phyloP scores from a whole-genome alignment of 2,888 invertebrate genomes.

The Xestia c-nigrum region DNA sequence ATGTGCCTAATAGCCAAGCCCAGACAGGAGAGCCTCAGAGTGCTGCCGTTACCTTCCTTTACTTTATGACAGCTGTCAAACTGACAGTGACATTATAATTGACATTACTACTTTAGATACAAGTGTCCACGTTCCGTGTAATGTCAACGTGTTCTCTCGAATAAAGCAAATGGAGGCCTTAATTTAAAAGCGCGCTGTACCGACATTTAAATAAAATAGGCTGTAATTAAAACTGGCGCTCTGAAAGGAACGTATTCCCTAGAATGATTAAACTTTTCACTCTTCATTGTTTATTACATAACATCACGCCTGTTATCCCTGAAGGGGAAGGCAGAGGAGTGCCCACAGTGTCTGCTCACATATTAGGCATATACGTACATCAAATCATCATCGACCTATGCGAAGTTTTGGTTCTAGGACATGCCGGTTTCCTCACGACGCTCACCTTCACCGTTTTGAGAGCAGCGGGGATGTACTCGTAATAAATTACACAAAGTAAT shows the following conservation, averaged over 20 bases:
- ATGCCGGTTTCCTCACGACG: too few species aligned
- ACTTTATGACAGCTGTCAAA: too few species aligned
- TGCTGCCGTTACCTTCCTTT: too few species aligned
- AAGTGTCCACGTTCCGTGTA: background rate
- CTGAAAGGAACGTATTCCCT: background rate
- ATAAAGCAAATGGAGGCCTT: conserved; percentile 18
- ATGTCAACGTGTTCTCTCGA: background rate
- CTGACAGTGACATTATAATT: too few species aligned
- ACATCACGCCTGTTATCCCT: background rate
- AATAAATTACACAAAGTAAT: too few species aligned
- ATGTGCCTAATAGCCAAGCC: too few species aligned
- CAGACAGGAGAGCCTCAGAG: too few species aligned
- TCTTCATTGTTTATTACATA: background rate
- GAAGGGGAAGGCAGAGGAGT: background rate
- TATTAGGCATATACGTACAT: background rate
- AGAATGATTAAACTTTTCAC: background rate
- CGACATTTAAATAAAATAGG: background rate
- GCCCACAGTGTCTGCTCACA: background rate
- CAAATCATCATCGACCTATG: too few species aligned
- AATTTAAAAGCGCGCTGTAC: conserved; percentile 6
- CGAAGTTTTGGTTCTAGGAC: too few species aligned
- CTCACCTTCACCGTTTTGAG: too few species aligned
- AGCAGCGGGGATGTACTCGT: too few species aligned
- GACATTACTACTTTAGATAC: background rate
- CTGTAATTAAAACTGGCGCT: conserved; percentile 7